These are phyloP conservation scores for Formica selysi DNA, from an alignment of 1,140 invertebrate species.

Conservation along the genomic window DNA sequence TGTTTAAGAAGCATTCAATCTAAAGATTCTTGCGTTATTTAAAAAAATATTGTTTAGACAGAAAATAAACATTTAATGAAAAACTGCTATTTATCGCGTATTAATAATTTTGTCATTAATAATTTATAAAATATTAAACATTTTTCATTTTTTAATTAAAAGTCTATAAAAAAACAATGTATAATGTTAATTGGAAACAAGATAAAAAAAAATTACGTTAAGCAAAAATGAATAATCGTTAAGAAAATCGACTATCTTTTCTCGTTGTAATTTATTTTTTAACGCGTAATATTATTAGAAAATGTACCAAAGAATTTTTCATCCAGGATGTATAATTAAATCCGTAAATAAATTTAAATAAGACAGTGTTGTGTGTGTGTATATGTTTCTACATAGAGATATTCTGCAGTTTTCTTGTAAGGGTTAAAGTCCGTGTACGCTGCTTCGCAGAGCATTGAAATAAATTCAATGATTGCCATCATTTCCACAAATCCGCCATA, in stretches of 20 bases:
- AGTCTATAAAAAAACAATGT: too few relatives aligned
- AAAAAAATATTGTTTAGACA: neutral
- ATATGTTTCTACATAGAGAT: too few relatives aligned
- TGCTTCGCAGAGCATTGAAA: neutral
- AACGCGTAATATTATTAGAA: neutral
- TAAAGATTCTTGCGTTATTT: neutral
- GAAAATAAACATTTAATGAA: neutral
- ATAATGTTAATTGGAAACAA: too few relatives aligned
- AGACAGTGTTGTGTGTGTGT: too few relatives aligned
- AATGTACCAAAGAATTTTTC: neutral
- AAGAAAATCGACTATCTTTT: neutral
- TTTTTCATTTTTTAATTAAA: neutral
- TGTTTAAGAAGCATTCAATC: neutral
- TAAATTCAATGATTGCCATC: constrained; percentile 22
- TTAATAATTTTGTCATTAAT: neutral
- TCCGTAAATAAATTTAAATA: constrained; percentile 39
- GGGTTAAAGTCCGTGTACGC: neutral
- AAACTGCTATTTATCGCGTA: neutral
- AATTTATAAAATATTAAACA: neutral
- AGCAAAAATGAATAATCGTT: neutral
- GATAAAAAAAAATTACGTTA: too few relatives aligned
- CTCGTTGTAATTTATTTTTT: neutral
- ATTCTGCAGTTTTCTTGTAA: neutral
- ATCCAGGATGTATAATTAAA: neutral
- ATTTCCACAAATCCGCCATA: constrained; percentile 33